Evolutionary conservation across 2,113 vertebrate genomes (phyloP), one percentile per base, ranked within the genome.

Genomic region (Verasper variegatus): DNA sequence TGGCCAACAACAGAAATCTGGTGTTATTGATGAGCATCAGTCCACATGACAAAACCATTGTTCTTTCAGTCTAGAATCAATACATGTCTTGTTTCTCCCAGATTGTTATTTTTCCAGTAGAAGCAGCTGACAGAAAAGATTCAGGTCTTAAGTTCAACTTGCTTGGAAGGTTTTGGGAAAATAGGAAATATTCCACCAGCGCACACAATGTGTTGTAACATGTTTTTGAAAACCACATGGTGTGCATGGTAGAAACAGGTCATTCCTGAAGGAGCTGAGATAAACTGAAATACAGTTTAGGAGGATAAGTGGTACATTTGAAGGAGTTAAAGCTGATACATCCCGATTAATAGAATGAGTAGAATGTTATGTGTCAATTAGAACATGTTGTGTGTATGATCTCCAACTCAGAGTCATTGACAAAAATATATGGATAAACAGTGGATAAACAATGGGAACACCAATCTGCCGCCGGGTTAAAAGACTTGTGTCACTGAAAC

Each of bases 1-100:
- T 91, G 92, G 88, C 74, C 20, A 58, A 67, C 60, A n/a, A 2
- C 10, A 55, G 31, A 60, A 67, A 18, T 58, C 40, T 1, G 31
- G 31, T 31, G 31, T 31, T 63, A n/a, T 12, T 61, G 3, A 54
- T 52, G 18, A 55, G 51, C 18, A 31, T 67, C 61, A 40, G 35
- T 74, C 12, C 64, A 45, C 7, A 24, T 35, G 42, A 76, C 18
- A 65, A 59, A 35, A 18, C 20, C 21, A 70, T 71, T 62, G 52
- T 74, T 73, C 49, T 68, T 20, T 23, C 40, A 73, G 63, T 26
- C 21, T 49, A 1, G 9, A 49, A 14, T 71, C 5, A n/a, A 8
- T 37, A 12, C 6, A 42, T 68, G 11, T 45, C 49, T 47, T 13
- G 3, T 20, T 15, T 5, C 27, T 54, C 13, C 23, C 18, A n/a